These are phyloP conservation scores for Belgica antarctica DNA, from an alignment of 2,888 invertebrate species.

Conservation along the genomic window DNA sequence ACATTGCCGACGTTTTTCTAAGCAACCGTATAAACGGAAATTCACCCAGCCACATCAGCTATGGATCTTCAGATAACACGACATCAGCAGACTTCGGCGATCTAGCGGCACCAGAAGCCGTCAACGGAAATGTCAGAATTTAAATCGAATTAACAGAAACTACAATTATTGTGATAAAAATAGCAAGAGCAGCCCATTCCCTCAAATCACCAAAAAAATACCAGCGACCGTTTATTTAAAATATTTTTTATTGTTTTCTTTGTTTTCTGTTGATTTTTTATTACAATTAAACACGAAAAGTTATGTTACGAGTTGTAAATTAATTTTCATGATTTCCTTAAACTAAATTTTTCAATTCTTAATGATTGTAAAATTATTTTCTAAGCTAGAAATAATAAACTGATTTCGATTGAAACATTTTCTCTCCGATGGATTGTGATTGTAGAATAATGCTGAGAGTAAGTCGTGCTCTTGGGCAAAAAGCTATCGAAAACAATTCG, in stretches of 20 bases:
- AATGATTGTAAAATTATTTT: slow-evolving; percentile 10
- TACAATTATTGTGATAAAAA: not conserved
- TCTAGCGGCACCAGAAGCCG: not conserved
- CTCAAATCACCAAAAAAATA: not conserved
- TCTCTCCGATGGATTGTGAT: no score
- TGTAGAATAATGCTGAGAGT: no score
- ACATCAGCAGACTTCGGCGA: not conserved
- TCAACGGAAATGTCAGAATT: not conserved
- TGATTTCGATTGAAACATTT: no score
- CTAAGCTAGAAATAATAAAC: not conserved
- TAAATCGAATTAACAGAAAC: not conserved
- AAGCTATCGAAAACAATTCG: no score
- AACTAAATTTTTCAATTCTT: no score
- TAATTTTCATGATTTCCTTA: no score
- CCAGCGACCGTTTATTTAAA: slow-evolving; percentile 2
- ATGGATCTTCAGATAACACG: slow-evolving; percentile 32
- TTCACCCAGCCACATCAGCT: slow-evolving; percentile 31
- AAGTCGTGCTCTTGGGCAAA: no score
- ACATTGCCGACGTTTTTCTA: slow-evolving; percentile 54
- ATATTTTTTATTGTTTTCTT: slow-evolving; percentile 15
- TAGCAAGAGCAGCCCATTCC: not conserved
- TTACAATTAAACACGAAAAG: slow-evolving; percentile 10
- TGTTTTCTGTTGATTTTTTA: not conserved
- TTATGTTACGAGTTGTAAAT: not conserved
- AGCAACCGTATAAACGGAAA: slow-evolving; percentile 46